Conservation (phyloP, 2,113 vertebrate species). For the mouse (Mus musculus) region DNA sequence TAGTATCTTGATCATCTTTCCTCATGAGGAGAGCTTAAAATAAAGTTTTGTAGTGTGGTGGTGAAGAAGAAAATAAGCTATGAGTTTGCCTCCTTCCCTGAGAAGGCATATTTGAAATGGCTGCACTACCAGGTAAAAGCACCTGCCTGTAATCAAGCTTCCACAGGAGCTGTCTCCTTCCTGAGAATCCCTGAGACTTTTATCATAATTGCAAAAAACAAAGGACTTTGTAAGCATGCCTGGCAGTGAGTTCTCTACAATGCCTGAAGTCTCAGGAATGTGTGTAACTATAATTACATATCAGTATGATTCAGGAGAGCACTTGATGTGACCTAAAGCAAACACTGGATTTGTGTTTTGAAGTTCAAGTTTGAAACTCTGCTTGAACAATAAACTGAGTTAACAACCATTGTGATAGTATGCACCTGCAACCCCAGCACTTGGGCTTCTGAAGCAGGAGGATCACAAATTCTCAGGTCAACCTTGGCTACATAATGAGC, state of each 20-base stretch:
- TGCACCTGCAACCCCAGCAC: not conserved
- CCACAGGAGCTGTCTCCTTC: not conserved
- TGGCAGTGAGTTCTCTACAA: not conserved
- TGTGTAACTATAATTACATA: not conserved
- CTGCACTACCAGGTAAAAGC: not conserved
- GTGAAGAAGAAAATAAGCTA: constrained; percentile 14
- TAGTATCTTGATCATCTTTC: not conserved
- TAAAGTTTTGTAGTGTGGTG: not conserved
- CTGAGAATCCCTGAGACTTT: not conserved
- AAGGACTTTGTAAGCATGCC: not conserved
- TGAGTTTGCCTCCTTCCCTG: not conserved
- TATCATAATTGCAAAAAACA: not conserved
- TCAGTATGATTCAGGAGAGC: not conserved
- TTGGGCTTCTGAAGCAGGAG: not conserved
- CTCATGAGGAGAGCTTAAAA: not conserved
- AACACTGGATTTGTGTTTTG: not conserved
- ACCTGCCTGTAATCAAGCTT: not conserved
- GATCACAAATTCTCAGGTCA: not conserved
- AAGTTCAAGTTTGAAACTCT: not conserved
- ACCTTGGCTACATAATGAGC: not conserved
- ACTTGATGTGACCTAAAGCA: not conserved
- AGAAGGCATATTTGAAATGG: not conserved
- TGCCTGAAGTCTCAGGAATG: not conserved
- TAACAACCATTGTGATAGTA: not conserved
- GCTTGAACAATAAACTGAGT: not conserved